Base-by-base conservation (phyloP, 2,113 vertebrate species). In the Gallinago jamesoni region DNA sequence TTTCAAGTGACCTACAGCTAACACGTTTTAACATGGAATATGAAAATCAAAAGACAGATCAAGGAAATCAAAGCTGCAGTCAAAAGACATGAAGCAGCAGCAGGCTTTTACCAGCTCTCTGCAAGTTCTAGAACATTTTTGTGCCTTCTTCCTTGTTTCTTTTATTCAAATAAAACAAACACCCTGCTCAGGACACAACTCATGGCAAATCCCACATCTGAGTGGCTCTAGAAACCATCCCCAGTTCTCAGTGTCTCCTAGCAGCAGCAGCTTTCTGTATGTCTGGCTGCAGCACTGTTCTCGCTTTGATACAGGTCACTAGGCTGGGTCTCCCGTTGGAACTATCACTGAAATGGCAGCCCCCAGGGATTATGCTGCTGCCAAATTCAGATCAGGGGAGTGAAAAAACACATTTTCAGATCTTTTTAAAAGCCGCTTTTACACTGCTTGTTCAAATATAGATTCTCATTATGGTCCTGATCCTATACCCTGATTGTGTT, bases 301-400 rank as follows among this genome's bases (percentile, higher is more conserved):
- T 70, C 2, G 0, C 86, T 97, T 56, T 84, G 78, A 95, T 69
- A 77, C 90, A 96, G 95, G 92, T 90, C 96, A 94, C 96, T 95
- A 96, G 88, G 81, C 92, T 91, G 69, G 81, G 81, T 92, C 84
- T 67, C 80, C 90, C 75, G 55, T 69, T 55, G 69, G 75, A 97
- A 77, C 77, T 70, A 91, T 82, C 84, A 55, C 63, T 68, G 81
- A 94, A 95, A 95, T 91, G 73, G 68, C 93, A 96, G 82, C n/a
- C 80, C 83, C 43, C 41, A 84, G 90, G 81, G 94, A 87, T 77
- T 64, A 91, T 1, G 7, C 41, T 96, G 81, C 79, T 97, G 86
- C 92, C 90, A 90, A 94, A 78, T 87, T 90, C 91, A 88, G 57
- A 94, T 78, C 89, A 84, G 21, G 25, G 39, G 50, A 93, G n/a